Evolutionary conservation across 1,140 invertebrate genomes (phyloP).

Genomic region (Aphelenchoides fujianensis): DNA sequence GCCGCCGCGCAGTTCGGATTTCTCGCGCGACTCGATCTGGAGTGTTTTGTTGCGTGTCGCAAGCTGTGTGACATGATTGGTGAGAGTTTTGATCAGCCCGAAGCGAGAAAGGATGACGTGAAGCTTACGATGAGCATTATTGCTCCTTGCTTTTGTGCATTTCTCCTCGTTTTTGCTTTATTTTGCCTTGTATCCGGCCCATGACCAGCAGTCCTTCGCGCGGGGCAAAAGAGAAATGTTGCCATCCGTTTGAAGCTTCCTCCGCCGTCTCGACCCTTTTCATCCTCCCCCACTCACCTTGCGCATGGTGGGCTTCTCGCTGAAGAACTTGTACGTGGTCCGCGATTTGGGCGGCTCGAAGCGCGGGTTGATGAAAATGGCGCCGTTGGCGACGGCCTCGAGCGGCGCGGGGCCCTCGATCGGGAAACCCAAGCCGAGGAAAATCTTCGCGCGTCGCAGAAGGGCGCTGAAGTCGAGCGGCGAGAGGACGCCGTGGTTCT

Average conservation of each 20-base stretch:
- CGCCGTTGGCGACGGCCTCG: constrained; percentile 65
- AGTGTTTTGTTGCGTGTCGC: no score
- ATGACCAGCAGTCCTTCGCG: constrained; percentile 4
- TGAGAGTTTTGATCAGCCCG: no score
- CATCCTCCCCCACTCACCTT: constrained; percentile 54
- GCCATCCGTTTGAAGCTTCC: not conserved
- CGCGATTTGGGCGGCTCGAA: constrained; percentile 64
- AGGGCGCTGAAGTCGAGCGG: constrained; percentile 63
- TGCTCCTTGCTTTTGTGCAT: no score
- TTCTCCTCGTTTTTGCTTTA: no score
- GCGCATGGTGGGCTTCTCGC: constrained; percentile 65
- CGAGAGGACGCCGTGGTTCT: constrained; percentile 50
- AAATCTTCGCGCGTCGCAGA: constrained; percentile 57
- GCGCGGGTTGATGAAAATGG: constrained; percentile 64
- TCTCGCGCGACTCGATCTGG: no score
- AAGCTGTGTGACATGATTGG: no score
- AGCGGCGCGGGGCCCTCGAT: constrained; percentile 65
- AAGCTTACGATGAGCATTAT: not conserved
- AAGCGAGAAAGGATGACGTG: no score
- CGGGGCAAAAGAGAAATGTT: constrained; percentile 7
- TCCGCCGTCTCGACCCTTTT: not conserved
- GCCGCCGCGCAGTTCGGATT: no score
- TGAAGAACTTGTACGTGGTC: constrained; percentile 63
- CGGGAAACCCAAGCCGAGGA: constrained; percentile 65
- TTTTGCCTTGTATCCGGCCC: not conserved